Conservation (phyloP, 1,140 invertebrate species). For the Temnothorax nylanderi region DNA sequence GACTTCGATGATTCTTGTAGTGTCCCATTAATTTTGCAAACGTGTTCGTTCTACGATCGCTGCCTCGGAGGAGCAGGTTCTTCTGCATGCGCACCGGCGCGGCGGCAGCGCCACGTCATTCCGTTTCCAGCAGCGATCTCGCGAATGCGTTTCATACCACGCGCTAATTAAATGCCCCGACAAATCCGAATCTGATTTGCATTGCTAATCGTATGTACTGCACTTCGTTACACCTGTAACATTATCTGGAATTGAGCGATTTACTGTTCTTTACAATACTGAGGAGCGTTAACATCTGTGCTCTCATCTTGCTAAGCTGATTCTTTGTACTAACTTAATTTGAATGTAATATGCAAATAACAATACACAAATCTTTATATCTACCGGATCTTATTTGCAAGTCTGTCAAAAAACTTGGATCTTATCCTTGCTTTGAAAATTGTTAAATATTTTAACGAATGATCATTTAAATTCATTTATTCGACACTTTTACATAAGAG, state of each 20-base stretch:
- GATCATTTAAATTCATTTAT: neutral
- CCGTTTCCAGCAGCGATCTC: constrained; percentile 28
- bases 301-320: neutral
- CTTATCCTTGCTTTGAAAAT: neutral
- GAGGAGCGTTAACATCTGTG: neutral
- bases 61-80: constrained; percentile 34
- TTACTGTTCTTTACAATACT: neutral
- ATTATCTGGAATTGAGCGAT: constrained; percentile 53
- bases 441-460: neutral
- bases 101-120: constrained; percentile 25
- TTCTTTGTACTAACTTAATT: constrained; percentile 5
- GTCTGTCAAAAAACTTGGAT: neutral
- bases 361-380: neutral
- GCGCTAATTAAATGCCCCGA: constrained; percentile 51
- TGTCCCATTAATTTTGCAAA: constrained; percentile 57
- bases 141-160: constrained; percentile 23
- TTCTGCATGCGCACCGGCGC: neutral
- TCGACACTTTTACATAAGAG: neutral
- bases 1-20: constrained; percentile 26
- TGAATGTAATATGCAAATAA: neutral
- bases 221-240: constrained; percentile 39
- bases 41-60: constrained; percentile 24
- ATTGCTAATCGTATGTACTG: constrained; percentile 43
- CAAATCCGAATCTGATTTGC: constrained; percentile 42
- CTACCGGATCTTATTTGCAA: neutral